These are phyloP conservation scores for Trigoniulus corallinus DNA, from an alignment of 1,140 invertebrate genomes.

Conservation along the genomic window DNA sequence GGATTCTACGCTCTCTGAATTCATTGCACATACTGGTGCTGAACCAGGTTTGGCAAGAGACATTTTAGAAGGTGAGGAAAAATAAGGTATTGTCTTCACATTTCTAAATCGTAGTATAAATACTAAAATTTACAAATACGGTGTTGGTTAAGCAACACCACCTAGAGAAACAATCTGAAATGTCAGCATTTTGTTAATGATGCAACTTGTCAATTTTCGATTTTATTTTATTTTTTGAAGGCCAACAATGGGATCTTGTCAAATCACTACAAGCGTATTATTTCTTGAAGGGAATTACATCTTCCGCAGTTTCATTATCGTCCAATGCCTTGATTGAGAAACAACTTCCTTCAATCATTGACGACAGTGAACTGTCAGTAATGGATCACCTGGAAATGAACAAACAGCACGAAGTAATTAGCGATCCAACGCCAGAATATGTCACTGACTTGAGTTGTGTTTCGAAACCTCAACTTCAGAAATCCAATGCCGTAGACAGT, in stretches of 20 bases:
- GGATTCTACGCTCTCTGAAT: slow-evolving; percentile 20
- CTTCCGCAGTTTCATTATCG: too few relatives aligned
- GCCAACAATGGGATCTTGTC: slow-evolving; percentile 18
- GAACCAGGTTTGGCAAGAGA: slow-evolving; percentile 21
- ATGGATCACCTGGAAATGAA: neutral
- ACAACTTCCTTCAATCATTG: neutral
- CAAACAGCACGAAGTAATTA: neutral
- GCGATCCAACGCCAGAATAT: slow-evolving; percentile 5
- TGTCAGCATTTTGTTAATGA: too few relatives aligned
- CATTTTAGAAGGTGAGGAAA: slow-evolving; percentile 19
- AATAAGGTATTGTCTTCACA: neutral
- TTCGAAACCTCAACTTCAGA: slow-evolving; percentile 10
- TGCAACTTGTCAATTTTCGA: too few relatives aligned
- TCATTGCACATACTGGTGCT: slow-evolving; percentile 21
- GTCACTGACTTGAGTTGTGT: slow-evolving; percentile 6
- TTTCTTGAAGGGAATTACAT: slow-evolving; percentile 14
- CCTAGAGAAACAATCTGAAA: too few relatives aligned
- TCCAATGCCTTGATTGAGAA: too few relatives aligned
- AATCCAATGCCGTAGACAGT: slow-evolving; percentile 10
- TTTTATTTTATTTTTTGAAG: slow-evolving; percentile 15
- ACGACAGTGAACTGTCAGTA: neutral
- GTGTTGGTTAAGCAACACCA: too few relatives aligned
- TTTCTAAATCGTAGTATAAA: too few relatives aligned
- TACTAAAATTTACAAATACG: too few relatives aligned
- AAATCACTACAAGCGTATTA: slow-evolving; percentile 16